phyloP scores from a whole-genome alignment of 2,113 vertebrate species.

The Pseudonaja textilis region DNA sequence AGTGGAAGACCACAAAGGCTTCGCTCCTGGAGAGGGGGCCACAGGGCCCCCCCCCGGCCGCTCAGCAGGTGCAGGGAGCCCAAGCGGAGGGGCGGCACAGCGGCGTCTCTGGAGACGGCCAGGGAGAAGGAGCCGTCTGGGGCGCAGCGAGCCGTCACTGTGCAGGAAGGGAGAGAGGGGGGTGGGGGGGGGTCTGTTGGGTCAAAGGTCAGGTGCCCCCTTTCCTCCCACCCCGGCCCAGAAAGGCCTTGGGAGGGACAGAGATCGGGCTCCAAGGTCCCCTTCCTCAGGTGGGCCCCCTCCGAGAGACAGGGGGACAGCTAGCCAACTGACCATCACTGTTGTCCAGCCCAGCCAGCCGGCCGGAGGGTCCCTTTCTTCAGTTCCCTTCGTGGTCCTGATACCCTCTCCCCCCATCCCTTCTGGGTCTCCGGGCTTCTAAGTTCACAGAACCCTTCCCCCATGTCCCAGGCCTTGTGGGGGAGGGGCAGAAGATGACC shows the following conservation, averaged over 20 bases:
- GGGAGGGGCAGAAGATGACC: background rate
- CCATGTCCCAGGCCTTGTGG: background rate
- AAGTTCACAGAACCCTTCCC: background rate
- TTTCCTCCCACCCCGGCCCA: background rate
- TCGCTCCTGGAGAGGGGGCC: background rate
- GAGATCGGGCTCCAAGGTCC: background rate
- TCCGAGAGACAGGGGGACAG: background rate
- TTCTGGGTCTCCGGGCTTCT: background rate
- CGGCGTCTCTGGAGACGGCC: conserved; percentile 8
- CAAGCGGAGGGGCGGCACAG: background rate
- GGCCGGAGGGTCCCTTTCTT: rapidly evolving
- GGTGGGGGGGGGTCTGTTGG: background rate
- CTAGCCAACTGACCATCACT: background rate
- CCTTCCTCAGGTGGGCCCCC: background rate
- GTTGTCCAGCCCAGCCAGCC: background rate
- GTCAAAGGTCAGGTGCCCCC: background rate
- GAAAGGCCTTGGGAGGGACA: background rate
- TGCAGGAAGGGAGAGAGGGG: too few relatives aligned
- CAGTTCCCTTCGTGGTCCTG: background rate
- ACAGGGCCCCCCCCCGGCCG: background rate
- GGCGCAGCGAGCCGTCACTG: conserved; percentile 29
- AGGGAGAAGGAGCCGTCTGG: conserved; percentile 28
- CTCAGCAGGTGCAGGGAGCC: background rate
- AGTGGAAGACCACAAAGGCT: conserved; percentile 17
- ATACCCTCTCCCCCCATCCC: rapidly evolving